A percentile compares a stretch with the other conserved stretches of the same genome.
Conservation (phyloP, 1,140 invertebrate genomes). For the Nasonia longicornis region DNA sequence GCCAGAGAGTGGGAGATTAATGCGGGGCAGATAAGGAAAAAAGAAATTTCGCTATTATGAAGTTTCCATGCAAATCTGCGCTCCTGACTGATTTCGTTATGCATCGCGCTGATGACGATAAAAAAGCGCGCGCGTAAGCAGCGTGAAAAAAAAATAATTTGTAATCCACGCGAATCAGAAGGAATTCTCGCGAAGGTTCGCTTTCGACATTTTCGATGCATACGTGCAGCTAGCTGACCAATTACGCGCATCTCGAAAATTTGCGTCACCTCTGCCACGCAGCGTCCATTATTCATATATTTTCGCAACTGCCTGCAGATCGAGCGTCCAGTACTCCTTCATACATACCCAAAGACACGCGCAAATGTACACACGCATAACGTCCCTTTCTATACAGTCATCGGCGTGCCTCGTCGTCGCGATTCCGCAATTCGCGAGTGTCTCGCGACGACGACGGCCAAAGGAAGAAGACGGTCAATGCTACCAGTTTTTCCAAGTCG, state of each 20-base stretch:
- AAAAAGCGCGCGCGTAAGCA: too few relatives aligned
- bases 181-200: too few relatives aligned
- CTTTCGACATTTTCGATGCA: too few relatives aligned
- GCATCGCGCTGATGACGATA: neutral
- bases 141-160: too few relatives aligned
- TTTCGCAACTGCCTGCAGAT: too few relatives aligned
- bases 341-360: neutral
- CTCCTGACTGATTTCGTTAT: neutral
- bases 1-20: neutral
- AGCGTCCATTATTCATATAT: neutral
- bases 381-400: neutral
- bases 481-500: slow-evolving; percentile 47
- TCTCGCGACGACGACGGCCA: neutral
- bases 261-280: neutral
- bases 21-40: slow-evolving; percentile 30
- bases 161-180: too few relatives aligned
- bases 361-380: neutral
- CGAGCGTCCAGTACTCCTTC: neutral
- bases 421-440: slow-evolving; percentile 8
- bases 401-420: too few relatives aligned
- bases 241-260: neutral
- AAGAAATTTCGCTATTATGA: slow-evolving; percentile 4
- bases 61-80: neutral
- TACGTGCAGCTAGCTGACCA: too few relatives aligned
- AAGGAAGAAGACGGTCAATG: slow-evolving; percentile 39